Evolutionary conservation across 30 jellyfish, hydroid and myxozoan genomes (phyloP), one percentile per base, ranked within the genome.

Genomic region (Pseudorhiza aurosa): DNA sequence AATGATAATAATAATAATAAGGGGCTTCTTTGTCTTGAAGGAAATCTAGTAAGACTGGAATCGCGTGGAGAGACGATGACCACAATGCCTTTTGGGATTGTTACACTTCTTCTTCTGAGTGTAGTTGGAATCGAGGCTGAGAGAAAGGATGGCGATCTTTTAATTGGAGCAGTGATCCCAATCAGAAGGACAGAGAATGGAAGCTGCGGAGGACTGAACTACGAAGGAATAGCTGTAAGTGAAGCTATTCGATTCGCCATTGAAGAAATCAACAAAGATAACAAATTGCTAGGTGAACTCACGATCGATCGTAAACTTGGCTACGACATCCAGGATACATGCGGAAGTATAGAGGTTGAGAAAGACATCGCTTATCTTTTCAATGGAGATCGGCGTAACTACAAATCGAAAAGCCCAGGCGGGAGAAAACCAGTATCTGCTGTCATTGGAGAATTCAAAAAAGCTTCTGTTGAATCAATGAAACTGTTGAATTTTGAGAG

Each of bases 251-350:
- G 82, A 24, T 73, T 84, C 25, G 95, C 95, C 28, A 50, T 84
- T 8, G 22, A 71, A 39, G 88, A 71, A 39, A 84, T 84, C 29
- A 84, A 84, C 83, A 72, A 53, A 18, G 95, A 72, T 45, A 43
- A 84, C 58, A 72, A 84, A 35, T 53, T 84, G 45, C 58, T 84
- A 6, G 95, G 95, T 2, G 55, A 14, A 2, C 70, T 65, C 7
- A 72, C 87, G n/a, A 39, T 50, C 9, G 58, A 71, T 26, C 75
- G 64, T 8, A 84, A 29, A 15, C 64, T 94, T 43, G 99, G 99
- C 12, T 94, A 62, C 58, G 95, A 82, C 57, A 82, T 94, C 21
- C 86, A 88, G 9, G 99, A 94, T 70, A 71, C 84, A 21, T 94
- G 99, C 47, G 77, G 75, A 30, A 59, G 87, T 47, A 46, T 56